Evolutionary conservation across 1,140 invertebrate species (phyloP).

Genomic region (Cyclargus thomasi): DNA sequence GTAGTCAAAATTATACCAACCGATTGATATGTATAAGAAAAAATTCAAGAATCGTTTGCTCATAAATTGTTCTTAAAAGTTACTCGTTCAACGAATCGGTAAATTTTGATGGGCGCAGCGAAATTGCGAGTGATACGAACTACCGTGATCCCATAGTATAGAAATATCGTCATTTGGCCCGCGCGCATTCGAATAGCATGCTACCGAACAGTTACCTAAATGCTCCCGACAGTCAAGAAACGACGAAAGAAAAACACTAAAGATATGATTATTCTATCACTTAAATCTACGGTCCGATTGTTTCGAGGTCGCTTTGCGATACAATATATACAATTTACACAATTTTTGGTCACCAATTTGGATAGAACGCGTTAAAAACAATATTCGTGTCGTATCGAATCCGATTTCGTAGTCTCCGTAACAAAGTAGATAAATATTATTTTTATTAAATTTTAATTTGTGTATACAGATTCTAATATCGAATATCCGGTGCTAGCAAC

Average conservation of each 20-base stretch:
- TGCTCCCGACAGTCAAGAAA: constrained; percentile 39
- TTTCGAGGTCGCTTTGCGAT: constrained; percentile 46
- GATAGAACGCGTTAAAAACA: constrained; percentile 30
- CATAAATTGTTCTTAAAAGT: constrained; percentile 10
- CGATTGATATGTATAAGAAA: constrained; percentile 22
- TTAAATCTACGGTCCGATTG: constrained; percentile 32
- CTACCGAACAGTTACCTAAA: constrained; percentile 29
- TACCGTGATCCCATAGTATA: constrained; percentile 21
- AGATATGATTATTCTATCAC: constrained; percentile 66
- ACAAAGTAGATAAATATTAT: background rate
- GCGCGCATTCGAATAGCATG: constrained; percentile 19
- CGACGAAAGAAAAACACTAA: constrained; percentile 53
- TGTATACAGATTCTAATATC: background rate
- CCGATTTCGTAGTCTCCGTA: background rate
- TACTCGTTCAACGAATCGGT: constrained; percentile 6
- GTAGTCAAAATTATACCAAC: constrained; percentile 11
- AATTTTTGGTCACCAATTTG: constrained; percentile 62
- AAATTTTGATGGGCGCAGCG: background rate
- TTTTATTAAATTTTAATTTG: background rate
- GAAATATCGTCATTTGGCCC: constrained; percentile 24
- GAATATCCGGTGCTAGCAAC: background rate
- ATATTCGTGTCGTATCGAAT: constrained; percentile 7
- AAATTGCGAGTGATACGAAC: constrained; percentile 17
- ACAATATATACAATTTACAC: constrained; percentile 47
- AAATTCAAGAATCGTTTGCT: constrained; percentile 20